phyloP scores from a whole-genome alignment of 64 coral and sea anemone species.

The Actinia equina region DNA sequence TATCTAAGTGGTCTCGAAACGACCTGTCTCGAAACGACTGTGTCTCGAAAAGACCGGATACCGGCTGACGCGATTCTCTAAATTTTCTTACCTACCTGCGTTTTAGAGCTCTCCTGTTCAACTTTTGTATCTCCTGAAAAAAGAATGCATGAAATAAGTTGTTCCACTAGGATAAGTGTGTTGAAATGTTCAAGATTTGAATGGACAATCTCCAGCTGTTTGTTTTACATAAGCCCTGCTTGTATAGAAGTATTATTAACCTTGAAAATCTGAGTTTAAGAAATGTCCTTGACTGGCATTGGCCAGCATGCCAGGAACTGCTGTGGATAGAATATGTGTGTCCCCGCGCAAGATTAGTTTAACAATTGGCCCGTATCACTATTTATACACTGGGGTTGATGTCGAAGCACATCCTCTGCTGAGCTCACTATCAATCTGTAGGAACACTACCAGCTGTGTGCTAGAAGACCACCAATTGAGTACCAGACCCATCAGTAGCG shows the following conservation, averaged over 20 bases:
- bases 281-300: constrained; percentile 28
- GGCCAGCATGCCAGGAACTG: constrained; percentile 45
- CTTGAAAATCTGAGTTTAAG: constrained; percentile 42
- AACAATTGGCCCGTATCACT: background rate
- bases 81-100: background rate
- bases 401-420: background rate
- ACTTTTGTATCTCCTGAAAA: background rate
- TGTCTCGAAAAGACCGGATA: too few species aligned
- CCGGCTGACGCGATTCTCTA: too few species aligned
- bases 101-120: background rate
- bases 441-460: constrained; percentile 33
- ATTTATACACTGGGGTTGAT: background rate
- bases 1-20: too few species aligned
- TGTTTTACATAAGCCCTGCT: too few species aligned
- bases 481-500: constrained; percentile 45
- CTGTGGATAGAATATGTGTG: constrained; percentile 61
- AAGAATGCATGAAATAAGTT: background rate
- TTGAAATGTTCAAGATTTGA: background rate
- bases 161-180: too few species aligned
- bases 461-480: constrained; percentile 45
- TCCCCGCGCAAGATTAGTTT: constrained; percentile 2
- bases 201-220: too few species aligned
- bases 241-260: background rate
- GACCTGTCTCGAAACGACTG: too few species aligned
- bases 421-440: background rate